Base-by-base conservation (phyloP, 2,113 vertebrate species). In the Parus major region DNA sequence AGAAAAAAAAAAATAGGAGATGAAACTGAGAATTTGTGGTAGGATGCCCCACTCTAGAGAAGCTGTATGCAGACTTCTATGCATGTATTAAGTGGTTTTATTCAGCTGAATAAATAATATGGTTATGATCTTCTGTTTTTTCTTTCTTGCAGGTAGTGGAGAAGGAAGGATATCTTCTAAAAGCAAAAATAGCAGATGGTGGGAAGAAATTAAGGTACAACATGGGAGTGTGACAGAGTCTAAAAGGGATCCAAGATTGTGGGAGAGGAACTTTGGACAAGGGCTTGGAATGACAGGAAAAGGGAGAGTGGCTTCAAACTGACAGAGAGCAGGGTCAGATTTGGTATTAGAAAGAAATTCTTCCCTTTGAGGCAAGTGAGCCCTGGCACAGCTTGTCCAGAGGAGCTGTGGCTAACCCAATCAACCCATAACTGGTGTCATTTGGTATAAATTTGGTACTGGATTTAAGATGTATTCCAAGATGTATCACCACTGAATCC, bases 181-280 rank as follows among this genome's bases (percentile, higher is more conserved):
- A 99, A 97, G 98, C 99, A 82, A 99, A 99, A 97, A 99, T 99
- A 96, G 98, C 98, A 78, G 99, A 99, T 11, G 98, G 98, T 46
- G 99, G 99, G 60, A 99, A 99, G 95, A 99, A 99, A 95, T 97
- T 98, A 96, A 99, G 98, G 98, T 99, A 98, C 63, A 66, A 42
- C 18, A 16, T 41, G 5, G 61, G 13, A 33, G 69, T 24, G 16
- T 57, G 84, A 28, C 19, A 44, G 46, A 68, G 16, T 7, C 10
- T 29, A 66, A 57, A 15, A 39, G 23, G 15, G 28, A 7, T 36
- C 39, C 39, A 46, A 28, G 22, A 22, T 22, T 33, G 3, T 2
- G 33, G 72, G 46, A 36, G 27, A 23, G 36, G 36, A 33, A 12
- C 19, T 17, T 68, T 12, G 47, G 16, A 36, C 9, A 36, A 36